These are phyloP conservation scores for Wiebesia pumilae DNA, from an alignment of 1,140 invertebrate genomes.

Conservation along the genomic window DNA sequence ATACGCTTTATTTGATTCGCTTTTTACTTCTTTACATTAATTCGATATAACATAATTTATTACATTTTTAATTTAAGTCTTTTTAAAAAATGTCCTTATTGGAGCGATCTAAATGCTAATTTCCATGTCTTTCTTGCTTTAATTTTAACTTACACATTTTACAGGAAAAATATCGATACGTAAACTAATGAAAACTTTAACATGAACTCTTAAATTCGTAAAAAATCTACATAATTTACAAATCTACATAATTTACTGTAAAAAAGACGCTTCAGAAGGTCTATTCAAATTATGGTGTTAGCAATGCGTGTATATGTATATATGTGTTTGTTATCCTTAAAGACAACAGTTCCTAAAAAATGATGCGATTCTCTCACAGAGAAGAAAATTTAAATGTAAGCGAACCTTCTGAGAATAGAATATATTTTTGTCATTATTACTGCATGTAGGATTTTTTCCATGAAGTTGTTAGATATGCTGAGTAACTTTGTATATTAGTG, in stretches of 20 bases:
- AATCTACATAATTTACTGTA: slow-evolving; percentile 25
- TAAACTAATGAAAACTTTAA: slow-evolving; percentile 49
- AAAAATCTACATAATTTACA: slow-evolving; percentile 52
- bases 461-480: not conserved
- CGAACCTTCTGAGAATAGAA: slow-evolving; percentile 34
- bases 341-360: not conserved
- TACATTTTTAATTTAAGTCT: not conserved
- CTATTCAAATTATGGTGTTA: not conserved
- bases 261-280: slow-evolving; percentile 37
- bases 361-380: not conserved
- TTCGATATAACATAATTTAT: not conserved
- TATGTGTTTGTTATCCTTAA: not conserved
- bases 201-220: slow-evolving; percentile 39
- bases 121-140: not conserved
- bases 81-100: not conserved
- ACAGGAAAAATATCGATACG: slow-evolving; percentile 29
- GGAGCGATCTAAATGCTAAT: not conserved
- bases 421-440: slow-evolving; percentile 19
- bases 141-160: not conserved
- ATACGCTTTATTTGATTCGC: not conserved
- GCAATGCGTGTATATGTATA: not conserved
- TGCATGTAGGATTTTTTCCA: not conserved
- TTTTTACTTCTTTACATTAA: not conserved
- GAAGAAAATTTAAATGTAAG: slow-evolving; percentile 2
- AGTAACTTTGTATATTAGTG: not conserved